phyloP scores from a whole-genome alignment of 2,888 invertebrate species.

The Ditula angustiorana region DNA sequence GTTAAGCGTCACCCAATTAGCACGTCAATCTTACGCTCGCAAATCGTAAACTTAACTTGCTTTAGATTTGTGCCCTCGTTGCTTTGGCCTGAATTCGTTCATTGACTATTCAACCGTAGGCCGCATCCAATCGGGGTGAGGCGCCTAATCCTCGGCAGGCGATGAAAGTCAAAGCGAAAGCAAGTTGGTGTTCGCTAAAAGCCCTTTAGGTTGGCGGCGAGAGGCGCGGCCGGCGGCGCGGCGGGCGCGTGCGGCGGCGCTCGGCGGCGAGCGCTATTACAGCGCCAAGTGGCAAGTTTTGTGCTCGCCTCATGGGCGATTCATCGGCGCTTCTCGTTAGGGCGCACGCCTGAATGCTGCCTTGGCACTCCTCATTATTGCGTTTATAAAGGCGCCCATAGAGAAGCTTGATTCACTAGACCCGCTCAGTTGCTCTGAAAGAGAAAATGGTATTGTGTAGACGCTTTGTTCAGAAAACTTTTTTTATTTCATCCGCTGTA shows the following conservation, averaged over 20 bases:
- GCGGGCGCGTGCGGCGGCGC: constrained; percentile 43
- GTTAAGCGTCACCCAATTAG: constrained; percentile 11
- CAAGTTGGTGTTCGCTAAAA: constrained; percentile 73
- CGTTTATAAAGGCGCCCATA: constrained; percentile 84
- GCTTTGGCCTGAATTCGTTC: constrained; percentile 68
- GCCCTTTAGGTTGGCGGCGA: constrained; percentile 70
- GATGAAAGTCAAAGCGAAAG: constrained; percentile 75
- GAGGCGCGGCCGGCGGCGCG: constrained; percentile 52
- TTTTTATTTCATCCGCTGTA: constrained; percentile 65
- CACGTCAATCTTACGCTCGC: constrained; percentile 23
- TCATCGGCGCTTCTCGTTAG: constrained; percentile 82
- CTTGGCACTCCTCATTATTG: constrained; percentile 84
- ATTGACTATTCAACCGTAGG: constrained; percentile 72
- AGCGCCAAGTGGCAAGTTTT: constrained; percentile 78
- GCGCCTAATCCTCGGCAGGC: constrained; percentile 65
- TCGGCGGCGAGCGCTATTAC: constrained; percentile 57
- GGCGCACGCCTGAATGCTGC: constrained; percentile 78
- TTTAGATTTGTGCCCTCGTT: constrained; percentile 52
- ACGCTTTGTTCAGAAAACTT: constrained; percentile 75
- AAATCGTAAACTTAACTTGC: constrained; percentile 43
- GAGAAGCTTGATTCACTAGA: constrained; percentile 80
- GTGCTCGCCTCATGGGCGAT: constrained; percentile 79
- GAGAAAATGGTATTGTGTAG: constrained; percentile 83
- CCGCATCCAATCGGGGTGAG: constrained; percentile 67
- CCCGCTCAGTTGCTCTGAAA: constrained; percentile 75